A percentile compares a stretch with the other conserved stretches of the same genome.
phyloP scores from a whole-genome alignment of 2,113 vertebrate species.

The Polyodon spathula region DNA sequence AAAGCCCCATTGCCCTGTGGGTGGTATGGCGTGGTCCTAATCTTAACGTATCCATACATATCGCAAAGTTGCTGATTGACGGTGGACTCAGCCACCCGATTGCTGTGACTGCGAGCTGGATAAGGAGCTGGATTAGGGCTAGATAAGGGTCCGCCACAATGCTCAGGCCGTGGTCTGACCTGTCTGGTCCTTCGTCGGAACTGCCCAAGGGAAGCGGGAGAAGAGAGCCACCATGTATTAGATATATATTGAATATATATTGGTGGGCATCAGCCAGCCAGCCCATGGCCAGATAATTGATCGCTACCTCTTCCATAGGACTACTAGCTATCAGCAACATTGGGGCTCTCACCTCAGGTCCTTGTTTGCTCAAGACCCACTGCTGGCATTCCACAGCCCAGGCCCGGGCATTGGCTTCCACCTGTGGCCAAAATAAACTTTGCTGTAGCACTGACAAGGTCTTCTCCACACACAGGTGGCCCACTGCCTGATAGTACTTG shows the following conservation, averaged over 20 bases:
- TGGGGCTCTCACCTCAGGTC: not conserved
- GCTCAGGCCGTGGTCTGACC: not conserved
- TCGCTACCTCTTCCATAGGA: not conserved
- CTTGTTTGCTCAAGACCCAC: not conserved
- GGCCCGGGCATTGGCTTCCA: not conserved
- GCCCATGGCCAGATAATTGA: not conserved
- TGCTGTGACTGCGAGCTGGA: not conserved
- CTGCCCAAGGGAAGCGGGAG: not conserved
- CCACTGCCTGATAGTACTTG: not conserved
- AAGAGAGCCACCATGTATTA: not conserved
- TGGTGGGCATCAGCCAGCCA: not conserved
- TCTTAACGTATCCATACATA: not conserved
- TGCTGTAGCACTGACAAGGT: not conserved
- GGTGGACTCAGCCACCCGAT: not conserved
- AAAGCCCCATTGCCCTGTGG: not conserved
- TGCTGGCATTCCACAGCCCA: not conserved
- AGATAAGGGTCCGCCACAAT: not conserved
- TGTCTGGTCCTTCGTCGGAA: not conserved
- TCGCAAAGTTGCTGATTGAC: not conserved
- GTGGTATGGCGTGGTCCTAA: not conserved
- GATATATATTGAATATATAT: not conserved
- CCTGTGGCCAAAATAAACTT: not conserved
- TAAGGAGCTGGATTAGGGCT: not conserved
- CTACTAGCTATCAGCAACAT: not conserved
- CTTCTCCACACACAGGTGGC: not conserved